A percentile compares a stretch with the other conserved stretches of the same genome.
phyloP scores from a whole-genome alignment of 2,113 vertebrate genomes.

The Thymallus thymallus region DNA sequence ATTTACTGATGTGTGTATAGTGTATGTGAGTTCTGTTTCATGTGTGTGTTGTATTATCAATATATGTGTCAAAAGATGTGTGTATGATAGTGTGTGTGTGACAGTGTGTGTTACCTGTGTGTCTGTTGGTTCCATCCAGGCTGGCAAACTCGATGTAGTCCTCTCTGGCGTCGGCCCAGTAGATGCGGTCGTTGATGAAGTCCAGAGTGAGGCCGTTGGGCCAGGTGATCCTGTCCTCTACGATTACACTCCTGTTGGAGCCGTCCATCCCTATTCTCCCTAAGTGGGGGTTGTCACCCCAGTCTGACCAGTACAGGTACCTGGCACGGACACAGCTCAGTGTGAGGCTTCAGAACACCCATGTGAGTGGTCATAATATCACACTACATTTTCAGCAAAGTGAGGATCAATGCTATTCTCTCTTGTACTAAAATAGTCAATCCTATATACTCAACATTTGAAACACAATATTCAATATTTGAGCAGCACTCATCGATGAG shows the following conservation, averaged over 20 bases:
- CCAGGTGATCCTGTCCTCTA: slow-evolving; percentile 95
- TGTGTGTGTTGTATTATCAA: background rate
- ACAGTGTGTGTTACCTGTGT: slow-evolving; percentile 76
- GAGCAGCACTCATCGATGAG: background rate
- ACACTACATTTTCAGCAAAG: background rate
- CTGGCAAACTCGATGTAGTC: slow-evolving; percentile 97
- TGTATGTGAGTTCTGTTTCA: background rate
- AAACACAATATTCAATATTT: background rate
- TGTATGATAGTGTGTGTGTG: background rate
- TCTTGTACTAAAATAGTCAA: background rate
- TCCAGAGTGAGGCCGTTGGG: slow-evolving; percentile 96
- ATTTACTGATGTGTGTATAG: background rate
- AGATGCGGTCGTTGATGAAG: slow-evolving; percentile 93
- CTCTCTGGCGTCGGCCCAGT: slow-evolving; percentile 95
- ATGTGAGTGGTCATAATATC: background rate
- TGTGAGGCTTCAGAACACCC: background rate
- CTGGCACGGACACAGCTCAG: slow-evolving; percentile 58
- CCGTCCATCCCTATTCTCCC: slow-evolving; percentile 97
- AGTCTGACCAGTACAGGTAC: slow-evolving; percentile 98
- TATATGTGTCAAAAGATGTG: background rate
- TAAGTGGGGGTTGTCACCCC: slow-evolving; percentile 94
- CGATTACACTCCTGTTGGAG: slow-evolving; percentile 84
- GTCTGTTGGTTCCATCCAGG: slow-evolving; percentile 88
- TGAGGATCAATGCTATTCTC: background rate
- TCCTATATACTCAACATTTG: background rate